Base-by-base conservation (phyloP, 2,888 invertebrate genomes). In the Schrankia costaestrigalis region DNA sequence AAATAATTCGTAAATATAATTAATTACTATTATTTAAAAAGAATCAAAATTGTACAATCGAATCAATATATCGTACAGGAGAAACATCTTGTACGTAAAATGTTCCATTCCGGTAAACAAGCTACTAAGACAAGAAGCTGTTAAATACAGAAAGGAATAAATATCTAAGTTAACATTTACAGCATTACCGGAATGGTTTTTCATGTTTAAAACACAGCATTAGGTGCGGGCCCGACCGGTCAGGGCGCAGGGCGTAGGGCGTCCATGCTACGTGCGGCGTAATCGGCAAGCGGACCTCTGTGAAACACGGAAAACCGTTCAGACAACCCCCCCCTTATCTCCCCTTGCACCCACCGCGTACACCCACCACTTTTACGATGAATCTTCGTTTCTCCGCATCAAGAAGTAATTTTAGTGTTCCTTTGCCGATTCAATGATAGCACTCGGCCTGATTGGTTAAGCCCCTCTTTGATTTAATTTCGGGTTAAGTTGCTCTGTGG, bases 341-440 rank as follows among this genome's bases (percentile, higher is more conserved):
- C 49, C 50, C 47, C 53, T 55, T 55, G 44, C 59, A 55, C 57
- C 63, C 38, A 38, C 31, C 41, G 60, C 63, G 46, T 46, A 56
- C 63, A 59, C 78, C 81, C 76, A 75, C 82, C 81, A 81, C 82
- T 86, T 86, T 86, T 86, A 87, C 86, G 86, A 86, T 86, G 86
- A 86, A 86, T 87, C 86, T 86, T 87, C 86, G 85, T 85, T 86
- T 85, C 86, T 83, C 80, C 83, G 84, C 83, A 86, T 85, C 86
- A 86, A 85, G 86, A 86, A 87, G 86, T 85, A 86, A 86, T 86
- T 86, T 86, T 85, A 85, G 85, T 86, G 86, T 87, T 86, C 82
- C 83, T 85, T 86, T 82, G 78, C 83, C 85, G 85, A 86, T 86
- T 86, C 85, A 86, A 86, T 85, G 87, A 85, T 86, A 87, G 84